Conservation (phyloP, 2,113 vertebrate genomes). For the Pluvianellus socialis region DNA sequence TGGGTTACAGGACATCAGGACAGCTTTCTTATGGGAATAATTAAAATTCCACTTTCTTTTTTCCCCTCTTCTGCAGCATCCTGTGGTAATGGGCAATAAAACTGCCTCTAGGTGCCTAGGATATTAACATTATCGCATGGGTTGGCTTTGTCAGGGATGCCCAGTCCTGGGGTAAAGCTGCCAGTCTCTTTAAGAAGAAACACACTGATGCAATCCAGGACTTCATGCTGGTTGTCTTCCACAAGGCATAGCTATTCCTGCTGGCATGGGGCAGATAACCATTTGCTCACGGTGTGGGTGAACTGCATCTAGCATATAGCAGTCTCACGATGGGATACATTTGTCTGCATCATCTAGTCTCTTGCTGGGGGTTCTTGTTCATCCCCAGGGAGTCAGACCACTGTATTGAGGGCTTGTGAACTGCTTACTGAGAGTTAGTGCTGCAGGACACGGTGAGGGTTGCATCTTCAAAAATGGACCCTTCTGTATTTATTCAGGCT, state of each 20-base stretch:
- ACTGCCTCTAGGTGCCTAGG: background rate
- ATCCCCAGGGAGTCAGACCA: background rate
- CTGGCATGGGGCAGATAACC: background rate
- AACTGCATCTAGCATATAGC: background rate
- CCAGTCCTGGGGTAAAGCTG: background rate
- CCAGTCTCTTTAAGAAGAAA: background rate
- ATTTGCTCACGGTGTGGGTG: rapidly evolving
- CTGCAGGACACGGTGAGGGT: background rate
- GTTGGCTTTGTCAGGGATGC: background rate
- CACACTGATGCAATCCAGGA: background rate
- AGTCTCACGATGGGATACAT: background rate
- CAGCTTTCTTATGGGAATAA: background rate
- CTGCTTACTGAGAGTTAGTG: background rate
- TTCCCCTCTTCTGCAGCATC: background rate
- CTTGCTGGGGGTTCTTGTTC: background rate
- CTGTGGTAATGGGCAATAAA: background rate
- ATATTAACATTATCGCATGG: background rate
- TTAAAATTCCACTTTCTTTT: background rate
- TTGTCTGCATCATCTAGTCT: background rate
- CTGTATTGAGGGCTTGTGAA: background rate
- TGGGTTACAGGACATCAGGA: background rate
- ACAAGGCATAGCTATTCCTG: background rate
- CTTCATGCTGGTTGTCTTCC: background rate
- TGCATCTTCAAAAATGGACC: background rate
- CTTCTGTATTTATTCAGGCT: background rate